Base-by-base conservation (phyloP, 2,888 invertebrate species). In the Nomada lathburiana region DNA sequence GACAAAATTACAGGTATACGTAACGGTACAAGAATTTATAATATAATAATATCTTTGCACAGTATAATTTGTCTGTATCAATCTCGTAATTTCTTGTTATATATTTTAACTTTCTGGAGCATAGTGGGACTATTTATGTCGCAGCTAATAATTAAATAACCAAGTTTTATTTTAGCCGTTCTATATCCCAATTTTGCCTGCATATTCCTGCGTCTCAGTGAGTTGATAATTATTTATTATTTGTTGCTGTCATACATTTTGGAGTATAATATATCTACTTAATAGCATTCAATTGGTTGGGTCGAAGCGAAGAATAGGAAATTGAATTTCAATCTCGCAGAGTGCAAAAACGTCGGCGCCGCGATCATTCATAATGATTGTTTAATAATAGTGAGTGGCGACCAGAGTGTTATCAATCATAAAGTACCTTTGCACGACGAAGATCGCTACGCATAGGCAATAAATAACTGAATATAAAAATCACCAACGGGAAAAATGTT, bases 391-490 rank as follows among this genome's bases (percentile, higher is more conserved):
- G 63, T 5, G 52, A 69, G n/a, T 9, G 18, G 44, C 57, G 57
- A 29, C n/a, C 18, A 23, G 23, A 9, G 4, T 50, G 62, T 64
- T 63, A 64, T 79, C 53, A 80, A 80, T 80, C 79, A 77, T 26
- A 5, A 53, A 36, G 23, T 23, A n/a, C 13, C 42, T 64, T 70
- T 62, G n/a, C 2, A 10, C 20, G 2, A 4, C 29, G 18, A 36
- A 52, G 52, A 26, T 29, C 55, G 16, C 16, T 36, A 23, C 79
- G n/a, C 11, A 9, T 16, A 10, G 3, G 59, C 59, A 70, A 79
- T 69, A 57, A 76, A 76, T 70, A 76, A 79, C 29, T 29, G 7
- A 62, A 44, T 13, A 26, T 29, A 71, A 62, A 78, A 78, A 71
- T 77, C 13, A 42, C 10, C 5, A 20, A 50, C 47, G 18, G 47